phyloP scores from a whole-genome alignment of 2,888 invertebrate genomes.

The Fragum fragum region DNA sequence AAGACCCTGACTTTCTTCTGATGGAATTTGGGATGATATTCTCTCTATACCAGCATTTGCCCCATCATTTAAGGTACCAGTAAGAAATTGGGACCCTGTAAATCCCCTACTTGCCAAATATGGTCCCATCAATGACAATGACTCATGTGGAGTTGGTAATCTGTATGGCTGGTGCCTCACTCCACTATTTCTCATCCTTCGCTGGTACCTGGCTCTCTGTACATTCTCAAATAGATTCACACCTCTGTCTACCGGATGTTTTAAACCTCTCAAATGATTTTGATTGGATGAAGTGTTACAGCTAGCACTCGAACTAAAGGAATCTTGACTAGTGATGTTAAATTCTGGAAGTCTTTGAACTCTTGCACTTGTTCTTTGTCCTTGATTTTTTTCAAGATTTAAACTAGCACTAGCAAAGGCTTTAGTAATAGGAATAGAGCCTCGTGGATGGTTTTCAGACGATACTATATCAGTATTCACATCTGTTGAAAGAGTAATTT shows the following conservation, averaged over 20 bases:
- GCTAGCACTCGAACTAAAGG: not conserved
- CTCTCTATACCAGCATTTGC: not conserved
- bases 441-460: not conserved
- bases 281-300: not conserved
- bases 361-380: not conserved
- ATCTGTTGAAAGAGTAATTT: not conserved
- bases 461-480: not conserved
- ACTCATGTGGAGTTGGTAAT: not conserved
- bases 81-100: not conserved
- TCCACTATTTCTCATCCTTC: not conserved
- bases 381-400: not conserved
- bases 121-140: conserved; percentile 52
- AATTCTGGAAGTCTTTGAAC: not conserved
- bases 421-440: not conserved
- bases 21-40: no score
- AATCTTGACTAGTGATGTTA: not conserved
- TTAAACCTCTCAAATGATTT: not conserved
- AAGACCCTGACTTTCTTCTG: not conserved
- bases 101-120: conserved; percentile 57
- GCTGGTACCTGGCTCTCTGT: not conserved
- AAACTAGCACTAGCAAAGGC: not conserved
- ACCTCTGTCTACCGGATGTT: conserved; percentile 49
- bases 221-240: conserved; percentile 46
- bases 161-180: not conserved
- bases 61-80: not conserved